Evolutionary conservation across 2,797 vertebrate genomes (phyloP), one percentile per base, ranked within the genome.

Genomic region (Anas capensis): DNA sequence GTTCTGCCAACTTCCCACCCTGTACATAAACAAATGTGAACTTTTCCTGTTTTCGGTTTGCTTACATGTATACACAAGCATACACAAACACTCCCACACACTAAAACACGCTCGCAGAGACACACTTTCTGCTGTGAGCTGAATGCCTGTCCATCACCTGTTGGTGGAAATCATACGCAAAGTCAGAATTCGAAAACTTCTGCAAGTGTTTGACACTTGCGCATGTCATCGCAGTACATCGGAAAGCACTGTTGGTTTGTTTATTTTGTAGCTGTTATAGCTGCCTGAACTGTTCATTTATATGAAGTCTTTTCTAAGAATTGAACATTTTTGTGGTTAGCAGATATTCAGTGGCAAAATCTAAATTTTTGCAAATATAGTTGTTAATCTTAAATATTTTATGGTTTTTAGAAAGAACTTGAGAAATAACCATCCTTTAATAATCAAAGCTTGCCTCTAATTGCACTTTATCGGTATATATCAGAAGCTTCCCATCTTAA

Each of bases 311-410:
- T 60, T 90, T 88, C 56, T 29, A 84, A 90, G 90, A 80, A 51
- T 6, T 40, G 33, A 77, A 68, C 21, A 4, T 73, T 90, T 76
- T 91, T 90, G 90, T 95, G 88, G 78, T 95, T 95, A 72, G 71
- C 70, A 87, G 78, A 78, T 85, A 86, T 72, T 86, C 38, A 60
- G 94, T 49, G 94, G 84, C 58, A 90, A 64, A 92, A 82, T 93
- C 75, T 69, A 58, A 82, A 90, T 90, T 95, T 93, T 86, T 94
- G n/a, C 93, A 93, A 89, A 56, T 61, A 38, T 53, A n/a, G 40
- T 88, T 58, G 51, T 82, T 95, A 77, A 88, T 90, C 78, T 64
- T 87, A 91, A 92, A 87, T 85, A 82, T 93, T 95, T 85, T 54
- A 92, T 18, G 53, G 15, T 78, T 93, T 93, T 75, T 65, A 71